Evolutionary conservation across 2,113 vertebrate genomes (phyloP), one percentile per base, ranked within the genome.

Genomic region (Phylloscopus trochilus): DNA sequence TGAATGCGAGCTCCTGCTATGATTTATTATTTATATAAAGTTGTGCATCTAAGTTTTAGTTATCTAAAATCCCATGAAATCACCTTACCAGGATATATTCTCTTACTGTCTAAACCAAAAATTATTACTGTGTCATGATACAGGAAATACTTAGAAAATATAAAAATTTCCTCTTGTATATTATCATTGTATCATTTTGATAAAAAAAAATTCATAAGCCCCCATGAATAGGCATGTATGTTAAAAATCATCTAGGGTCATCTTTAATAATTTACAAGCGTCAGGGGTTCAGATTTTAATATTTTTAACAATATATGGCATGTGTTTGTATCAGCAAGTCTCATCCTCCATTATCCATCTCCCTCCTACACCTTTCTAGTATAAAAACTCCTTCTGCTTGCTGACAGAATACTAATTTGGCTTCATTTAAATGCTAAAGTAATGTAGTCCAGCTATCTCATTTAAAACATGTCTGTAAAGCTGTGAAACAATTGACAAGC

Each of bases 381-480:
- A 92, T 51, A 94, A 95, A 75, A 83, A n/a, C 31, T 60, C 53
- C 60, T 95, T 95, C 66, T 88, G 92, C 92, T 97, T 95, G 76
- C 91, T 82, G 75, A 96, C 73, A 95, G 96, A 95, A 97, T 95
- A 90, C 79, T 96, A 91, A 98, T 96, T 94, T 89, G 86, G 86
- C 90, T 96, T 96, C 53, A 96, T 97, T 98, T 95, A 97, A 96
- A 87, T 93, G 79, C 82, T 64, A 93, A 89, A 95, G 91, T 69
- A 94, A 90, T 70, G 63, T 6, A 95, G 64, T 90, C 82, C 73
- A 96, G 82, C 80, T 55, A 83, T 52, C 68, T 90, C 87, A 86
- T 92, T 95, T 96, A 87, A 97, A 97, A 91, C 69, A 77, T 10
- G 47, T 83, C 41, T 13, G 95, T 86, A 93, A 92, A 94, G 67